A percentile compares a stretch with the other conserved stretches of the same genome.
Evolutionary conservation across 2,797 vertebrate species (phyloP).

Genomic region (Anguilla anguilla): DNA sequence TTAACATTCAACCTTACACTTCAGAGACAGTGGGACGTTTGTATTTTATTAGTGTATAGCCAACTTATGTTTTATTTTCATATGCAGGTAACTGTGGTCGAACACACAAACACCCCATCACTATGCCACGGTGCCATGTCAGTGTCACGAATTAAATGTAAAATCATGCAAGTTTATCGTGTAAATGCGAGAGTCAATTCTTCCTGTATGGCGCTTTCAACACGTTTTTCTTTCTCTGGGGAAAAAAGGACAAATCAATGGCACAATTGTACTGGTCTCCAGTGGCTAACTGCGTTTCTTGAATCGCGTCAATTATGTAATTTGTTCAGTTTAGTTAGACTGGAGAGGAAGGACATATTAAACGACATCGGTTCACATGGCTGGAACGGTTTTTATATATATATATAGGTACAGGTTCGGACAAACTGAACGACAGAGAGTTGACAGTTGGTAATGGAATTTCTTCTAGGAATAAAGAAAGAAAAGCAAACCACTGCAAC

Average conservation of each 20-base stretch:
- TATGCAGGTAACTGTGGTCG: not conserved
- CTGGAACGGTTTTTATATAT: not conserved
- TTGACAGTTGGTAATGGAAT: not conserved
- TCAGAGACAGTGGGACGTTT: not conserved
- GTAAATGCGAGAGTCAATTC: too few species aligned
- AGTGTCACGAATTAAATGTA: not conserved
- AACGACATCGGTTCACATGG: not conserved
- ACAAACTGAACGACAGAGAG: not conserved
- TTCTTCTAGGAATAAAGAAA: slow-evolving; percentile 57
- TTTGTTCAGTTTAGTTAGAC: slow-evolving; percentile 31
- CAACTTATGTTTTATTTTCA: not conserved
- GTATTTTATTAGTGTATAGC: not conserved
- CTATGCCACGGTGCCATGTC: not conserved
- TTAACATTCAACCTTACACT: too few species aligned
- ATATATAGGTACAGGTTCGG: not conserved
- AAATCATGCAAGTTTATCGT: not conserved
- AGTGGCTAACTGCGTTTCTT: slow-evolving; percentile 16
- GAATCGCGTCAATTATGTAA: slow-evolving; percentile 24
- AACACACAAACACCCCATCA: not conserved
- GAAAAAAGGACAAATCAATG: slow-evolving; percentile 13
- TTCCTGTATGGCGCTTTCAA: not conserved
- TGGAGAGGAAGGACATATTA: slow-evolving; percentile 7
- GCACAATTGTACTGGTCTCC: slow-evolving; percentile 12
- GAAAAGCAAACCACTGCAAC: slow-evolving; percentile 52
- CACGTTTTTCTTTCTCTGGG: not conserved